These are phyloP conservation scores for Carapus acus DNA, from an alignment of 2,797 vertebrate genomes.

Conservation along the genomic window DNA sequence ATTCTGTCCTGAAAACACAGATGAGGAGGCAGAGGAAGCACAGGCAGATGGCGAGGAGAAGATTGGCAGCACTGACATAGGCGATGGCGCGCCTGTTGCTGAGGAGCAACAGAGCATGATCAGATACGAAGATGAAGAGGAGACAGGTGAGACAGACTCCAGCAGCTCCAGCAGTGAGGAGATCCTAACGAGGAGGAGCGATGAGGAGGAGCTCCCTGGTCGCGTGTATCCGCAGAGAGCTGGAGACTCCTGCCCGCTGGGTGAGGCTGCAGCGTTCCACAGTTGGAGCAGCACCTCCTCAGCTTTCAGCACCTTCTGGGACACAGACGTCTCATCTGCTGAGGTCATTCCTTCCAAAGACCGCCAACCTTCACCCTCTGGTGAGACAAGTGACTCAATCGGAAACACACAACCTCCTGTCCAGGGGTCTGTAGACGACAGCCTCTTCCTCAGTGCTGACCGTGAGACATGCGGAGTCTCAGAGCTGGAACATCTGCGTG, in stretches of 20 bases:
- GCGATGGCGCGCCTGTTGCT: background rate
- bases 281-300: background rate
- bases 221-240: background rate
- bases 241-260: constrained; percentile 8
- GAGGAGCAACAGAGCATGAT: background rate
- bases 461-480: background rate
- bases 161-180: constrained; percentile 50
- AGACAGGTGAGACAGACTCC: constrained; percentile 34
- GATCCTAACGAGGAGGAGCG: constrained; percentile 4
- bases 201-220: constrained; percentile 3
- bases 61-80: background rate
- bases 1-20: constrained; percentile 3
- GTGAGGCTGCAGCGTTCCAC: constrained; percentile 7
- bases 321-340: constrained; percentile 16
- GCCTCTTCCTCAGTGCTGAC: constrained; percentile 48
- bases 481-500: constrained; percentile 29
- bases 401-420: constrained; percentile 11
- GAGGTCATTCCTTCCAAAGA: constrained; percentile 21
- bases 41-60: constrained; percentile 18
- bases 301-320: constrained; percentile 29
- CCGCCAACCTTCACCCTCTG: constrained; percentile 11
- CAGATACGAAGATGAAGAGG: constrained; percentile 13
- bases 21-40: constrained; percentile 33
- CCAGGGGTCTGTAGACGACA: constrained; percentile 50
- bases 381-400: background rate